phyloP scores from a whole-genome alignment of 2,888 invertebrate genomes.

The Tyria jacobaeae region DNA sequence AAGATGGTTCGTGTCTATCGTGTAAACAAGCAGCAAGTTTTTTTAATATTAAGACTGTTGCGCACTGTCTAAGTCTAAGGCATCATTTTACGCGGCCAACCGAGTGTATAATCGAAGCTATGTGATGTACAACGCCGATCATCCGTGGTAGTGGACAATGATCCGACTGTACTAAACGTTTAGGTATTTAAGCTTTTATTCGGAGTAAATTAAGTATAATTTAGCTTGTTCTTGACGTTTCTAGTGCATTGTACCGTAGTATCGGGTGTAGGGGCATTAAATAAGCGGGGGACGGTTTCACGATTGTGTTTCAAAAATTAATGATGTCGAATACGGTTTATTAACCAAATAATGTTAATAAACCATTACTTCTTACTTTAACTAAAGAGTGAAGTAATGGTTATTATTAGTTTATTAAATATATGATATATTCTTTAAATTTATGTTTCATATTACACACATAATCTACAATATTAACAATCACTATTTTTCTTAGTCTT shows the following conservation, averaged over 20 bases:
- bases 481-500: too few species aligned
- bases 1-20: not conserved
- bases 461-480: too few species aligned
- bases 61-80: conserved; percentile 30
- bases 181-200: conserved; percentile 23
- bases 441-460: too few species aligned
- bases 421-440: too few species aligned
- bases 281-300: conserved; percentile 31
- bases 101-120: conserved; percentile 63
- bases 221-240: conserved; percentile 12
- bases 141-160: conserved; percentile 47
- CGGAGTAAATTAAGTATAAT: not conserved
- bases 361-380: too few species aligned
- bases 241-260: conserved; percentile 35
- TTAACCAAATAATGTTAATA: too few species aligned
- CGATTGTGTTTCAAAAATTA: conserved; percentile 14
- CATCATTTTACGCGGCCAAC: conserved; percentile 60
- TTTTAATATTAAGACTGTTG: conserved; percentile 13
- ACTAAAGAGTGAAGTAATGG: too few species aligned
- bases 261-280: conserved; percentile 38
- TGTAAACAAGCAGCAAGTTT: not conserved
- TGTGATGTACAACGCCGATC: conserved; percentile 60
- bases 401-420: too few species aligned
- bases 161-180: conserved; percentile 28
- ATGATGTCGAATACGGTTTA: conserved; percentile 14